A percentile compares a stretch with the other conserved stretches of the same genome.
Evolutionary conservation across 2,888 invertebrate genomes (phyloP).

Genomic region (Nephrotoma flavescens): DNA sequence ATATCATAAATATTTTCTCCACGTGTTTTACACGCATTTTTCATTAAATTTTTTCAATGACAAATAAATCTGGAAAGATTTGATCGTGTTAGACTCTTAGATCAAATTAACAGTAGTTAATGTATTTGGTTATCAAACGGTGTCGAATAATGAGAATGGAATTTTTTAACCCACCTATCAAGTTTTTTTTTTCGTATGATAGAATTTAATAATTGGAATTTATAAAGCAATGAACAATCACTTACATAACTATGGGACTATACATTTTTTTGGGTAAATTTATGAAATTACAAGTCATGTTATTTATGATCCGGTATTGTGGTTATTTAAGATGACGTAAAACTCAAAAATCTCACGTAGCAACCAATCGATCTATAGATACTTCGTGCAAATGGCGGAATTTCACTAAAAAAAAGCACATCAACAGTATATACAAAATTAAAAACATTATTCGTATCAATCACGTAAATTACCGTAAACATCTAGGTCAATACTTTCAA

Average conservation of each 20-base stretch:
- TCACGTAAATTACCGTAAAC: not conserved
- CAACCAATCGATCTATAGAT: not conserved
- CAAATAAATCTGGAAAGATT: no score
- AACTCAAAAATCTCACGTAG: not conserved
- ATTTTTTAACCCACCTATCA: no score
- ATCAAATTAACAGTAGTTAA: no score
- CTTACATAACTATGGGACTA: not conserved
- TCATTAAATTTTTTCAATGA: no score
- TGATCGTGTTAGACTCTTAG: no score
- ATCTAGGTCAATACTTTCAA: not conserved
- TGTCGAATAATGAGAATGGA: no score
- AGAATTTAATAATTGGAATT: no score
- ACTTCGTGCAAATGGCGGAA: not conserved
- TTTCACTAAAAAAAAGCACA: not conserved
- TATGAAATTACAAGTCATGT: not conserved
- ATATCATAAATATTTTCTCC: no score
- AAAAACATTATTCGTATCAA: not conserved
- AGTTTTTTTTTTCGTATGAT: no score
- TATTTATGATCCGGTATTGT: not conserved
- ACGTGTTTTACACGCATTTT: no score
- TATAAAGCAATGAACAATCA: not conserved
- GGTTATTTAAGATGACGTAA: not conserved
- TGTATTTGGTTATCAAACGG: no score
- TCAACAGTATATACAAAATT: not conserved
- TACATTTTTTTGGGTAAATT: not conserved